These are phyloP conservation scores for Monarcha castaneiventris DNA, from an alignment of 2,113 vertebrate species.

Conservation along the genomic window DNA sequence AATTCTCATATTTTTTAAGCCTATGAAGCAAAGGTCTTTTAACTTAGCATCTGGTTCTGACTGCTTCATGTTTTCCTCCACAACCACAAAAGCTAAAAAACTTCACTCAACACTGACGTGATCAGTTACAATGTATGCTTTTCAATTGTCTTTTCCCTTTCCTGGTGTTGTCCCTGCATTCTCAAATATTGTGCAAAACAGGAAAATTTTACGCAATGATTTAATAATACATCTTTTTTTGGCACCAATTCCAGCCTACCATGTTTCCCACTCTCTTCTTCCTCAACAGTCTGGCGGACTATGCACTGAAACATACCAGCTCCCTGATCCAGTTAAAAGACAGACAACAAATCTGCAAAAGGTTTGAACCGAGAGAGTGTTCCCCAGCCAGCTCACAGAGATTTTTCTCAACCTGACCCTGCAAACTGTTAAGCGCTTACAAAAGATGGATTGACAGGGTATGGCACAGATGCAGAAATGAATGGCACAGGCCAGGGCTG, in stretches of 20 bases:
- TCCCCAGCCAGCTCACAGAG: not conserved
- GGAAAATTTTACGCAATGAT: conserved; percentile 55
- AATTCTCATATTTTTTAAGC: not conserved
- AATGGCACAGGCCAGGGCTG: not conserved
- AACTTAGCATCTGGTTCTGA: conserved; percentile 3
- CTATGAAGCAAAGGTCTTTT: not conserved
- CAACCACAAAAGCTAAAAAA: conserved; percentile 23
- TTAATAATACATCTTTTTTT: conserved; percentile 54
- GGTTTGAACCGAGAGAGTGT: not conserved
- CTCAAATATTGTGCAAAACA: conserved; percentile 58
- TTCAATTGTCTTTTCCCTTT: conserved; percentile 56
- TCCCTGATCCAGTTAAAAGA: not conserved
- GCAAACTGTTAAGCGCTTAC: not conserved
- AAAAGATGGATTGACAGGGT: not conserved
- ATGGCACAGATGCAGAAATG: not conserved
- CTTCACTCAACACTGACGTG: not conserved
- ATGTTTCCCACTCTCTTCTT: conserved; percentile 23
- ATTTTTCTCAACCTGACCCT: not conserved
- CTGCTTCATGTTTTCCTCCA: not conserved
- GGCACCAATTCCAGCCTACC: conserved; percentile 36
- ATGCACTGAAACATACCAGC: not conserved
- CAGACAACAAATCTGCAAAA: not conserved
- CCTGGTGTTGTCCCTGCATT: conserved; percentile 55
- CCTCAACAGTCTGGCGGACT: not conserved
- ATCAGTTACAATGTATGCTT: conserved; percentile 11